Conservation (phyloP, 2,113 vertebrate species). For the Alligator sinensis region DNA sequence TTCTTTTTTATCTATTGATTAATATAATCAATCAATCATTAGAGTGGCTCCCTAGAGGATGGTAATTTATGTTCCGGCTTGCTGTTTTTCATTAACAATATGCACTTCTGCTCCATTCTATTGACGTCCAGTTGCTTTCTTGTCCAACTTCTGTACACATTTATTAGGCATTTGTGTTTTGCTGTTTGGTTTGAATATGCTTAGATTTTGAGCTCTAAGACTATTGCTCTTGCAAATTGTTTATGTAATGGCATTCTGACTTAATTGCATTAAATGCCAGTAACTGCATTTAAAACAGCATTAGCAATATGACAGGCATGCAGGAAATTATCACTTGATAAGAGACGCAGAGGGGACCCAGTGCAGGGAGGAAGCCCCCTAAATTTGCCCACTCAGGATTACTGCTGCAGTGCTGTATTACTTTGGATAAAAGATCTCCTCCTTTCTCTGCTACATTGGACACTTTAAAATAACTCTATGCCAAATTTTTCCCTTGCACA, state of each 20-base stretch:
- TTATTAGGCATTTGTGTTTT: constrained; percentile 19
- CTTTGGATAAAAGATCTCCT: neutral
- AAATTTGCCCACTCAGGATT: neutral
- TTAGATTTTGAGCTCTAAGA: neutral
- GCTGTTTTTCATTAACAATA: neutral
- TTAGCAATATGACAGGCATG: neutral
- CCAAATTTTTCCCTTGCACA: neutral
- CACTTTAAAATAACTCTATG: neutral
- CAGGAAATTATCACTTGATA: rapidly evolving
- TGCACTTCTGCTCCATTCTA: neutral
- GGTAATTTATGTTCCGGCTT: neutral
- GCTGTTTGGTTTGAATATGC: neutral
- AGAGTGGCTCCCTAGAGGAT: neutral
- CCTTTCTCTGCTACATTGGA: neutral
- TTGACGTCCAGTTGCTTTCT: neutral
- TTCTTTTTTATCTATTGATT: neutral
- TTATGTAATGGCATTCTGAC: neutral
- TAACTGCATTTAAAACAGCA: neutral
- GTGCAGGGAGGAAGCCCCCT: neutral
- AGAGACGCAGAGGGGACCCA: neutral
- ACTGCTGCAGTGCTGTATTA: neutral
- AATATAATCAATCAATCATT: neutral
- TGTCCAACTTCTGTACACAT: neutral
- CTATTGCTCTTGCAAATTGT: neutral
- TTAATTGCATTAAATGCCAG: constrained; percentile 9